phyloP scores from a whole-genome alignment of 2,888 invertebrate genomes.

The Pterobdella sp. region DNA sequence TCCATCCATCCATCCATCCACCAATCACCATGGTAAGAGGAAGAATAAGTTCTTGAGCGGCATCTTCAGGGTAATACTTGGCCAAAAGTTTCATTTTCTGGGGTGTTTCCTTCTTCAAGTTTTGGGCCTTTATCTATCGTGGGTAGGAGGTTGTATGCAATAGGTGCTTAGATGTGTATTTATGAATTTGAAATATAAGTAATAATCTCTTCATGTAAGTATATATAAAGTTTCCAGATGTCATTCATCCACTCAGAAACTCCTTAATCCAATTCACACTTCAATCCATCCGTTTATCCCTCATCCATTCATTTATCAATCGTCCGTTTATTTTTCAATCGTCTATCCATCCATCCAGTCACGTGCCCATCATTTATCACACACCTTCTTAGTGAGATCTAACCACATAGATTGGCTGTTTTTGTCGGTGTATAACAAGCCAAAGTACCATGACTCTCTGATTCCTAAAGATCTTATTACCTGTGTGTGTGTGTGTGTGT shows the following conservation, averaged over 20 bases:
- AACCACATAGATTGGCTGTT: slow-evolving; percentile 95
- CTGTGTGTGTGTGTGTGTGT: slow-evolving; percentile 3
- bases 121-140: slow-evolving; percentile 69
- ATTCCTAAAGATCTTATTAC: slow-evolving; percentile 73
- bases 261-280: no score
- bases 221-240: no score
- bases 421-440: slow-evolving; percentile 91
- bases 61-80: slow-evolving; percentile 99
- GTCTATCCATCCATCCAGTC: no score
- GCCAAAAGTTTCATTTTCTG: slow-evolving; percentile 69
- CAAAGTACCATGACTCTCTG: slow-evolving; percentile 97
- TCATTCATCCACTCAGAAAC: no score
- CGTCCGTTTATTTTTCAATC: no score
- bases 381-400: slow-evolving; percentile 93
- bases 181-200: no score
- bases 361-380: no score
- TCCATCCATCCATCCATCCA: background rate
- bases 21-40: slow-evolving; percentile 6
- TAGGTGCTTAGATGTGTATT: background rate
- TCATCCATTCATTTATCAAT: no score
- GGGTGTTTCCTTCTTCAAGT: slow-evolving; percentile 96
- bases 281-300: no score
- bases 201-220: no score
- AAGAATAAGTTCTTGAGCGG: slow-evolving; percentile 90
- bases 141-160: no score